Base-by-base conservation (phyloP, 2,113 vertebrate genomes). In the Solea solea region DNA sequence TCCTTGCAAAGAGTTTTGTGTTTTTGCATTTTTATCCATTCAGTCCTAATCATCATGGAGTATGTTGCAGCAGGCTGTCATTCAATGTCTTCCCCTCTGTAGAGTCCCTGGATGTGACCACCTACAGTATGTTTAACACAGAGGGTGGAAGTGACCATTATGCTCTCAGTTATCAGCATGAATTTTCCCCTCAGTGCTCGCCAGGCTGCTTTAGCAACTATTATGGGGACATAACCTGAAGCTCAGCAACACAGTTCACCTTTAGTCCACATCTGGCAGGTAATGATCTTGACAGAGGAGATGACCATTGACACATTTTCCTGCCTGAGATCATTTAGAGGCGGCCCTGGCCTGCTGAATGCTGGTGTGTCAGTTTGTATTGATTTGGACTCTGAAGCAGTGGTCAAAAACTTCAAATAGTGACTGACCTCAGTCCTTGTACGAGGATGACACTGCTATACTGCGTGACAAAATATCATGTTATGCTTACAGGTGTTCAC, bases 151-250 rank as follows among this genome's bases (percentile, higher is more conserved):
- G 74, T 82, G 83, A 87, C 78, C 84, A 84, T 88, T 87, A 84
- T 68, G 71, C 72, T 84, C 81, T 86, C 82, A 72, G 78, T 87
- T 83, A 86, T 85, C 79, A 66, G 49, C 8, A 25, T 44, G 59
- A 60, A 52, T 71, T 11, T 62, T 76, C 76, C 63, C 64, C 44
- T 49, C 74, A 62, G 60, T 74, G 69, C 64, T 61, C 72, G 69
- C 46, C 64, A 51, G 44, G 62, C 84, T 64, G 69, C 72, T 80
- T 82, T 83, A 74, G 78, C 84, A 86, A 84, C 88, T 91, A 86
- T 81, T 83, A 87, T 41, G 58, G 68, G 10, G 34, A 44, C 62
- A 74, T 55, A 34, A 68, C 78, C 81, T 55, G 72, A 76, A 55
- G 70, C 74, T 82, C 79, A 80, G 74, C 76, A 80, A 76, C 78